A percentile compares a stretch with the other conserved stretches of the same genome.
phyloP scores from a whole-genome alignment of 2,888 invertebrate species.

The Sminthurides aquaticus region DNA sequence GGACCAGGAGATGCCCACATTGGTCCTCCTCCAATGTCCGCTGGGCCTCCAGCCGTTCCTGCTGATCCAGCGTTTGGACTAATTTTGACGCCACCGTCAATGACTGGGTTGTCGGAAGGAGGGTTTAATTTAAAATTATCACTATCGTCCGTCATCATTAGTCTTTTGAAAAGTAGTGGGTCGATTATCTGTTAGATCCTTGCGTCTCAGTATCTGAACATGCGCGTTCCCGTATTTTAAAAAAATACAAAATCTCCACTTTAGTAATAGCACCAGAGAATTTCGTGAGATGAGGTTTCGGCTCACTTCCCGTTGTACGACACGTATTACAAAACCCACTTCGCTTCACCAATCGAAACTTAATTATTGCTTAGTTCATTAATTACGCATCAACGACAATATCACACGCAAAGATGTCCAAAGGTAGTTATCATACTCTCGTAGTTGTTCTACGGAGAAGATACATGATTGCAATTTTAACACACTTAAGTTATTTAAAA shows the following conservation, averaged over 20 bases:
- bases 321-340: no score
- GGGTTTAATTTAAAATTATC: slow-evolving; percentile 33
- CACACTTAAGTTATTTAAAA: no score
- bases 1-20: slow-evolving; percentile 41
- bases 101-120: slow-evolving; percentile 26
- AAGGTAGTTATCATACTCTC: background rate
- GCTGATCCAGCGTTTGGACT: slow-evolving; percentile 19
- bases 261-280: slow-evolving; percentile 2
- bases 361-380: background rate
- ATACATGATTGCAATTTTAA: background rate
- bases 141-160: slow-evolving; percentile 29
- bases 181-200: no score
- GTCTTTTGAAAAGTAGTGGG: background rate
- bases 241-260: slow-evolving; percentile 1
- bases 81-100: slow-evolving; percentile 26
- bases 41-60: slow-evolving; percentile 17
- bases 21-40: slow-evolving; percentile 26
- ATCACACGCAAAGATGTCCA: no score
- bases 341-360: background rate
- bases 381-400: background rate
- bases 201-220: no score
- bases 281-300: background rate
- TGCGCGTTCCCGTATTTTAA: background rate
- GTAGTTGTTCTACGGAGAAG: background rate
- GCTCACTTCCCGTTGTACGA: no score